phyloP scores from a whole-genome alignment of 2,113 vertebrate species.

The Nyctereutes procyonoides region DNA sequence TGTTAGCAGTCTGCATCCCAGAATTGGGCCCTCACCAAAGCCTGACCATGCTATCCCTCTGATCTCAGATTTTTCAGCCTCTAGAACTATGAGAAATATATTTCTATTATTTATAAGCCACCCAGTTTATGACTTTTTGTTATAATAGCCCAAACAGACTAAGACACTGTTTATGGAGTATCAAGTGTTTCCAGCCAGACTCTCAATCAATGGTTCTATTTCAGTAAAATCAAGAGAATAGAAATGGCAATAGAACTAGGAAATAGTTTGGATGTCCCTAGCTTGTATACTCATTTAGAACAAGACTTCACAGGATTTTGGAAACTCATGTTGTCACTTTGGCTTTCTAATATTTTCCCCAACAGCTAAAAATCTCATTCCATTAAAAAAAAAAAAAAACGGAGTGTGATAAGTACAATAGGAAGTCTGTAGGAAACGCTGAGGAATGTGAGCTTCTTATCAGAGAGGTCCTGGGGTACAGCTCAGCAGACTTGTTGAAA shows the following conservation, averaged over 20 bases:
- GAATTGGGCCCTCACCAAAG: not conserved
- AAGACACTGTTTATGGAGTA: not conserved
- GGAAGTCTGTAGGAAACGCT: constrained; percentile 30
- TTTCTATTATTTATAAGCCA: constrained; percentile 13
- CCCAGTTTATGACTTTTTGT: not conserved
- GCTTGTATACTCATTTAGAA: constrained; percentile 29
- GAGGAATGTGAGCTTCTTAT: constrained; percentile 23
- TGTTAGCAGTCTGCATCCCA: not conserved
- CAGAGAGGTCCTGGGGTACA: not conserved
- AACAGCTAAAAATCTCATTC: not conserved
- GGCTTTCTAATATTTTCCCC: constrained; percentile 46
- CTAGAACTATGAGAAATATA: constrained; percentile 12
- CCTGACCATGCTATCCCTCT: not conserved
- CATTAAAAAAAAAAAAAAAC: not conserved
- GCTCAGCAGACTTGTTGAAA: constrained; percentile 51
- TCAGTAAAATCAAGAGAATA: constrained; percentile 17
- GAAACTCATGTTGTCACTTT: constrained; percentile 7
- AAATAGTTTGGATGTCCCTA: constrained; percentile 15
- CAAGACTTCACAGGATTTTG: constrained; percentile 29
- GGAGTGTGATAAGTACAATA: not conserved
- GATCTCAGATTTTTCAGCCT: not conserved
- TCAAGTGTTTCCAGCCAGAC: not conserved
- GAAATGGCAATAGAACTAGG: not conserved
- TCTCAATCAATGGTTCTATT: constrained; percentile 24
- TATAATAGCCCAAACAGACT: not conserved